Percentiles rank a stretch among this genome's conserved stretches.
These are phyloP conservation scores for Promerops cafer DNA, from an alignment of 2,113 vertebrate species.

Conservation along the genomic window DNA sequence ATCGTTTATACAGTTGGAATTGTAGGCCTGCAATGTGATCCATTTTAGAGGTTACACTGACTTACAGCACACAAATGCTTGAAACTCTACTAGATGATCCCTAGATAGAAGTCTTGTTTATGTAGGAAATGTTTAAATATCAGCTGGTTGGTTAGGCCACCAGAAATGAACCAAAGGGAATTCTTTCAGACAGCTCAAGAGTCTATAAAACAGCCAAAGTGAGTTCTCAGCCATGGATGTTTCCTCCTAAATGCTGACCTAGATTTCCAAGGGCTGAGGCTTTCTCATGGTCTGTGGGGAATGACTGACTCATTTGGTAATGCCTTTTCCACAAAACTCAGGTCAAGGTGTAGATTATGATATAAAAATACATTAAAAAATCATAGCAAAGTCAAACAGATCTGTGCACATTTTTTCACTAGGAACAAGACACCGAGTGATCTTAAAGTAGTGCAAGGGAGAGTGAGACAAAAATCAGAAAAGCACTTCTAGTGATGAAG, in stretches of 20 bases:
- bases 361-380: background rate
- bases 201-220: background rate
- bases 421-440: background rate
- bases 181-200: background rate
- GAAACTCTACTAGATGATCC: background rate
- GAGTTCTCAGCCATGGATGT: background rate
- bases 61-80: background rate
- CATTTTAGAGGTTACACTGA: background rate
- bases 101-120: background rate
- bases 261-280: background rate
- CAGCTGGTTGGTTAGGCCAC: background rate
- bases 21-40: background rate
- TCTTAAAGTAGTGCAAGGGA: background rate
- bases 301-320: background rate
- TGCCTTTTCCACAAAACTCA: background rate
- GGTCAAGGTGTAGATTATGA: background rate
- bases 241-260: background rate
- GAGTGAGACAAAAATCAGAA: background rate
- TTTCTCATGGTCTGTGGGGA: background rate
- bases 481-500: background rate
- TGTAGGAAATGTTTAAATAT: background rate
- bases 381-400: background rate
- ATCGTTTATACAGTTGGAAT: background rate
- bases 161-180: background rate
- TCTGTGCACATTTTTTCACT: background rate